A percentile compares a stretch with the other conserved stretches of the same genome.
These are phyloP conservation scores for Arbacia lixula DNA, from an alignment of 53 echinoderm and acorn worm species.

Conservation along the genomic window DNA sequence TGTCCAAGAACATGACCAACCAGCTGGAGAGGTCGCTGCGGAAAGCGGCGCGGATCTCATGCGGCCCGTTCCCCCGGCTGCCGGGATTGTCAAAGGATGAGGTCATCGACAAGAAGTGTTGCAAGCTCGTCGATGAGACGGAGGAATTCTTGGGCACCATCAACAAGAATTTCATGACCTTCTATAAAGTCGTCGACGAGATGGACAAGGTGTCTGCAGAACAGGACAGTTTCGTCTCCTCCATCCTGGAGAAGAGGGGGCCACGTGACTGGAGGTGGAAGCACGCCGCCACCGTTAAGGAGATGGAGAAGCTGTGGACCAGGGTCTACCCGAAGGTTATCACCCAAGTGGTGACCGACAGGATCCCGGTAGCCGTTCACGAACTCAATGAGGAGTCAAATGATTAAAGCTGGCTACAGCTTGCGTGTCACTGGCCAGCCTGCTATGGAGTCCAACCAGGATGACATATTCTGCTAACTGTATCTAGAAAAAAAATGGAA, in stretches of 20 bases:
- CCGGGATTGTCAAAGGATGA: constrained; percentile 6
- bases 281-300: constrained; percentile 16
- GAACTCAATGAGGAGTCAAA: no score
- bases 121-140: neutral
- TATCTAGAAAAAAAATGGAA: no score
- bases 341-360: neutral
- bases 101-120: constrained; percentile 32
- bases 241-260: constrained; percentile 44
- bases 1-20: constrained; percentile 30
- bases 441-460: no score
- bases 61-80: constrained; percentile 45
- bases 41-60: neutral
- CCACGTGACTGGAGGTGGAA: neutral
- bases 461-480: no score
- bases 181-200: constrained; percentile 17
- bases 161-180: constrained; percentile 45
- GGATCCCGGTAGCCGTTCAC: neutral
- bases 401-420: no score
- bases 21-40: constrained; percentile 9
- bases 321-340: neutral
- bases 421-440: no score
- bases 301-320: constrained; percentile 19
- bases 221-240: constrained; percentile 12
- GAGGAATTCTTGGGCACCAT: constrained; percentile 6
- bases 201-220: constrained; percentile 18